Percentiles rank a stretch among this genome's conserved stretches.
These are phyloP conservation scores for Trissoscelio sp. DNA, from an alignment of 2,888 invertebrate genomes.

Conservation along the genomic window DNA sequence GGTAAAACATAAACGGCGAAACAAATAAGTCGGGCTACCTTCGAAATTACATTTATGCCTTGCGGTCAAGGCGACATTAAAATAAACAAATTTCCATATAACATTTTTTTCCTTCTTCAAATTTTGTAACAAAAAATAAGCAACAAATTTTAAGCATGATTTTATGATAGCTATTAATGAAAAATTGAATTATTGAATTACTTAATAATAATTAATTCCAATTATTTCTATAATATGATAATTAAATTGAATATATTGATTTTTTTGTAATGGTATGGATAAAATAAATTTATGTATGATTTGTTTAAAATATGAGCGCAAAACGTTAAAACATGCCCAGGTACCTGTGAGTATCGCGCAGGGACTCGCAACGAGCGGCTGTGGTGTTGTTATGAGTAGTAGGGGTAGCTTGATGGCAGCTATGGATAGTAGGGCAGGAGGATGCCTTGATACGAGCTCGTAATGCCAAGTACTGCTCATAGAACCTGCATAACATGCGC, in stretches of 20 bases:
- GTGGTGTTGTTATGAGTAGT: constrained; percentile 82
- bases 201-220: not conserved
- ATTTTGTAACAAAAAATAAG: not conserved
- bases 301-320: constrained; percentile 17
- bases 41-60: constrained; percentile 50
- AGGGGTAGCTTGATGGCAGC: constrained; percentile 82
- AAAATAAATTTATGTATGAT: constrained; percentile 3
- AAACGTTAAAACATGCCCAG: constrained; percentile 74
- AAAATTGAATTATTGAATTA: not conserved
- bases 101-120: too few relatives aligned
- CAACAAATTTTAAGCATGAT: constrained; percentile 20
- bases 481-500: constrained; percentile 89
- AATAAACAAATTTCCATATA: constrained; percentile 1
- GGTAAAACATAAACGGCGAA: constrained; percentile 56
- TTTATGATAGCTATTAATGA: constrained; percentile 7
- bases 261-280: not conserved
- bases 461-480: constrained; percentile 94
- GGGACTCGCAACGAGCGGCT: constrained; percentile 86
- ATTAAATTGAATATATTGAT: not conserved
- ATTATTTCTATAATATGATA: not conserved
- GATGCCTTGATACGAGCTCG: constrained; percentile 95
- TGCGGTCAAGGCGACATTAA: constrained; percentile 45
- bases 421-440: constrained; percentile 89
- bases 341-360: constrained; percentile 84
- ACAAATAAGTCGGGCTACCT: constrained; percentile 56